Evolutionary conservation across 1,140 invertebrate genomes (phyloP).

Genomic region (Pseudomyrmex sp.): DNA sequence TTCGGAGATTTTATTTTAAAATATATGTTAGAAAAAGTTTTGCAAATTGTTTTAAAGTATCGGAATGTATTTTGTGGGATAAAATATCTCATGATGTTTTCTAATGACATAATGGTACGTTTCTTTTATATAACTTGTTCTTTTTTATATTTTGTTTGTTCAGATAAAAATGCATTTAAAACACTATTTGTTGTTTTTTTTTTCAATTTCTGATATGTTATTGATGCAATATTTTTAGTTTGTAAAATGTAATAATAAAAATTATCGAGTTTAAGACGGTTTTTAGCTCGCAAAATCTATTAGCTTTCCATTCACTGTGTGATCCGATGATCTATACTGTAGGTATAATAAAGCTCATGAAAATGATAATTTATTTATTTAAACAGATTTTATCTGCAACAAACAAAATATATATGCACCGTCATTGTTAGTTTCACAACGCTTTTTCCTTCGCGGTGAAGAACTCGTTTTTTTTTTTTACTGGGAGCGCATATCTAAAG

Average conservation of each 20-base stretch:
- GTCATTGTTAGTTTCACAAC: constrained; percentile 51
- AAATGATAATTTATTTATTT: constrained; percentile 68
- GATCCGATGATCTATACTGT: constrained; percentile 25
- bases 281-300: constrained; percentile 22
- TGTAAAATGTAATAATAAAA: neutral
- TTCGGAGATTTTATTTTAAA: no score
- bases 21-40: no score
- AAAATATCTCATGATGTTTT: neutral
- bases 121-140: no score
- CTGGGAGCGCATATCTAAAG: constrained; percentile 49
- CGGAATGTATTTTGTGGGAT: neutral
- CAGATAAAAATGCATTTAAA: no score
- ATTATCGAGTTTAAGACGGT: neutral
- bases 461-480: constrained; percentile 49
- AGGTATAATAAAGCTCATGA: constrained; percentile 35
- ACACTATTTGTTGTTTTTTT: no score
- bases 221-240: no score
- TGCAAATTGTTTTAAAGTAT: no score
- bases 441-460: constrained; percentile 54
- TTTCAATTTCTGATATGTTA: no score
- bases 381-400: constrained; percentile 67
- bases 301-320: constrained; percentile 5
- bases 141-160: no score
- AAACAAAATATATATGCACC: constrained; percentile 58
- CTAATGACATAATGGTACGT: neutral